A percentile compares a stretch with the other conserved stretches of the same genome.
Evolutionary conservation across 2,888 invertebrate species (phyloP).

Genomic region (Ashinkailepas kermadecensis): DNA sequence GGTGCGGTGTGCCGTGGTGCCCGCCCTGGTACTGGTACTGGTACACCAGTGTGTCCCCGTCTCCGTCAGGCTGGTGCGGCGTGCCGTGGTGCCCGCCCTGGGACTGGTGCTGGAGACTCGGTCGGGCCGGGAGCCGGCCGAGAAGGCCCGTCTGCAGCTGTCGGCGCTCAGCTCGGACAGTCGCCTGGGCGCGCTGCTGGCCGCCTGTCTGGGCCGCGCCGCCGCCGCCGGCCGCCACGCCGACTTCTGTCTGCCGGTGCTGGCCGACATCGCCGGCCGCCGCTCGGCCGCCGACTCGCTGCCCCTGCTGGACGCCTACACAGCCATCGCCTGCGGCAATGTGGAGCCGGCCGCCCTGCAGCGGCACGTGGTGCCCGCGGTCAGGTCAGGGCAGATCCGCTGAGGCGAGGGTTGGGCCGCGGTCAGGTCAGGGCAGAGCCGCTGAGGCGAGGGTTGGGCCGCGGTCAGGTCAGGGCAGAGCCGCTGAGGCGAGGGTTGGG

Average conservation of each 20-base stretch:
- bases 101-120: slow-evolving; percentile 24
- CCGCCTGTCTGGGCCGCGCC: neutral
- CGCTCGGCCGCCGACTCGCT: slow-evolving; percentile 26
- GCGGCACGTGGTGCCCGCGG: neutral
- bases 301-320: slow-evolving; percentile 45
- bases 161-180: neutral
- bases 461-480: too few species aligned
- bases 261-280: neutral
- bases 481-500: too few species aligned
- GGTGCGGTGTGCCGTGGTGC: too few species aligned
- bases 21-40: too few species aligned
- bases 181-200: neutral
- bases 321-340: slow-evolving; percentile 43
- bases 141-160: slow-evolving; percentile 13
- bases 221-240: slow-evolving; percentile 12
- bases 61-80: slow-evolving; percentile 39
- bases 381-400: neutral
- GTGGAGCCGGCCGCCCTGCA: neutral
- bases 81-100: neutral
- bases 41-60: too few species aligned
- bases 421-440: too few species aligned
- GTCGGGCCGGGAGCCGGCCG: slow-evolving; percentile 23
- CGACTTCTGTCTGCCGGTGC: neutral
- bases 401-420: neutral
- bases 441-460: too few species aligned